Percentiles rank a stretch among this genome's conserved stretches.
These are phyloP conservation scores for Adineta ricciae DNA, from an alignment of 2,888 invertebrate species.

Conservation along the genomic window DNA sequence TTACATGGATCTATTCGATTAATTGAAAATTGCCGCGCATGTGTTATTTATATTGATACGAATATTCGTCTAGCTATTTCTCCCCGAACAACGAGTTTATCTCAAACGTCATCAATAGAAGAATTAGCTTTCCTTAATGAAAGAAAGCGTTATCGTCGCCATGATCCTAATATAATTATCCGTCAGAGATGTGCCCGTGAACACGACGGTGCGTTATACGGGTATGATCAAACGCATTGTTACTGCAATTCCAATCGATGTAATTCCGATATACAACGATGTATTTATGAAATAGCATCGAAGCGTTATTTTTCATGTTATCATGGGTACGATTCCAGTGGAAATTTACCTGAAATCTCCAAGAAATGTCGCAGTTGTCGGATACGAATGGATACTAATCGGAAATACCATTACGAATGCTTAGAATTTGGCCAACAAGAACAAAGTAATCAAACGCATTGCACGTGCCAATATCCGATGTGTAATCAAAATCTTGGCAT, in stretches of 20 bases:
- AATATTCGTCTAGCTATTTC: too few species aligned
- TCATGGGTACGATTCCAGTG: neutral
- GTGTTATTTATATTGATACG: neutral
- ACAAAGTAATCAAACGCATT: neutral
- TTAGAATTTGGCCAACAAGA: constrained; percentile 11
- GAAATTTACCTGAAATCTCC: neutral
- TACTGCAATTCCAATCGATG: neutral
- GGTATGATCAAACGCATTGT: constrained; percentile 14
- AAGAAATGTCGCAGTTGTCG: constrained; percentile 8
- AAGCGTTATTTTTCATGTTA: constrained; percentile 3
- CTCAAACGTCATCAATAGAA: neutral
- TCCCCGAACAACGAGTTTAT: neutral
- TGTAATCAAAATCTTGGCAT: neutral
- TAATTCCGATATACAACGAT: constrained; percentile 8
- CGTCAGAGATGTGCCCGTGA: neutral
- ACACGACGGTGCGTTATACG: neutral
- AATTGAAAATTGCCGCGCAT: neutral
- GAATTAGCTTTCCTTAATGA: neutral
- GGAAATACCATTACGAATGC: neutral
- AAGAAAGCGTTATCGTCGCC: neutral
- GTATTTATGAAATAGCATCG: neutral
- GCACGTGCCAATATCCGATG: neutral
- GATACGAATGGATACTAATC: neutral
- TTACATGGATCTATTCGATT: neutral
- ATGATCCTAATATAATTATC: neutral